These are phyloP conservation scores for Napeogenes inachia DNA, from an alignment of 2,888 invertebrate species.

Conservation along the genomic window DNA sequence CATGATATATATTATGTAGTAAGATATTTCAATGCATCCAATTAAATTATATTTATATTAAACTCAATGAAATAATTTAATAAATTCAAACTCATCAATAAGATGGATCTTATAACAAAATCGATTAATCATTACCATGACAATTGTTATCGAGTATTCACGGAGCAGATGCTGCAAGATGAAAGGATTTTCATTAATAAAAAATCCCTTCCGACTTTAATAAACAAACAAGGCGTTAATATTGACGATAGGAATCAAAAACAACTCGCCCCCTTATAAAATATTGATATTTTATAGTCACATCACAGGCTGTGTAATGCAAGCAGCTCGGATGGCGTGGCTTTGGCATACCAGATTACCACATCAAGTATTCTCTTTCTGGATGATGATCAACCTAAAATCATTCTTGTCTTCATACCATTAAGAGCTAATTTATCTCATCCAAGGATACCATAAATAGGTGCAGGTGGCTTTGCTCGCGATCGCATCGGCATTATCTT, in stretches of 20 bases:
- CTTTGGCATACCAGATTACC: slow-evolving; percentile 68
- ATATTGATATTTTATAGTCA: slow-evolving; percentile 74
- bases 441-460: slow-evolving; percentile 35
- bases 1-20: too few species aligned
- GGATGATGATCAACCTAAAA: slow-evolving; percentile 31
- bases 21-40: too few species aligned
- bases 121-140: slow-evolving; percentile 51
- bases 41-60: background rate
- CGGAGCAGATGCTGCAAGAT: slow-evolving; percentile 57
- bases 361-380: slow-evolving; percentile 63
- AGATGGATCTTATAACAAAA: slow-evolving; percentile 29
- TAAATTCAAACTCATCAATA: slow-evolving; percentile 32
- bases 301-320: slow-evolving; percentile 65
- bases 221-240: slow-evolving; percentile 76
- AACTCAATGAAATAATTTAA: slow-evolving; percentile 8
- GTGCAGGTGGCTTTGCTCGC: slow-evolving; percentile 68
- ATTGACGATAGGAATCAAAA: slow-evolving; percentile 62
- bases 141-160: slow-evolving; percentile 39
- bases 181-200: slow-evolving; percentile 47
- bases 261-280: slow-evolving; percentile 64
- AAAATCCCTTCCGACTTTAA: slow-evolving; percentile 44
- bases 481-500: slow-evolving; percentile 62
- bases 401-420: slow-evolving; percentile 15
- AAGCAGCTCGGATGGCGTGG: slow-evolving; percentile 60
- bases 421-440: slow-evolving; percentile 34